Percentiles rank a stretch among this genome's conserved stretches.
Conservation (phyloP, 2,888 invertebrate genomes). For the Platycheirus albimanus region DNA sequence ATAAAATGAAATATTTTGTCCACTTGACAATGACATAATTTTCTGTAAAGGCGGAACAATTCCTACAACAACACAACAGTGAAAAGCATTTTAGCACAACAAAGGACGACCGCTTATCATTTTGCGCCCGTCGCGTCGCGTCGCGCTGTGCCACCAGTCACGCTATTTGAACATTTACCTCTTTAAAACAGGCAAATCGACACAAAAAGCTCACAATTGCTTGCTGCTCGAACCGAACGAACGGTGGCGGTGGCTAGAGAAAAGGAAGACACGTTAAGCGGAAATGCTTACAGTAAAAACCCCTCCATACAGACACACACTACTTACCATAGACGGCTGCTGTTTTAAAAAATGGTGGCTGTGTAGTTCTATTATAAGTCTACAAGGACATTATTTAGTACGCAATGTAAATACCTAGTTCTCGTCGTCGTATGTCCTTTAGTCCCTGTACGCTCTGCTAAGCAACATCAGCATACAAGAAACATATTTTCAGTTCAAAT, state of each 20-base stretch:
- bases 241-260: background rate
- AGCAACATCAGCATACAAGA: slow-evolving; percentile 34
- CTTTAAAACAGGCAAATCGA: slow-evolving; percentile 3
- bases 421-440: slow-evolving; percentile 23
- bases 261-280: slow-evolving; percentile 6
- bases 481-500: slow-evolving; percentile 25
- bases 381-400: slow-evolving; percentile 39
- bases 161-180: slow-evolving; percentile 36
- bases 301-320: too few relatives aligned
- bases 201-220: slow-evolving; percentile 12
- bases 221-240: background rate
- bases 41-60: background rate
- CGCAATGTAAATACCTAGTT: slow-evolving; percentile 37
- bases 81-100: background rate
- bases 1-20: slow-evolving; percentile 46
- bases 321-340: too few relatives aligned
- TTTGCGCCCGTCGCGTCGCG: too few relatives aligned
- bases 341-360: background rate
- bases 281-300: slow-evolving; percentile 9
- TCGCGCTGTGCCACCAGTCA: background rate
- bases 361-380: background rate
- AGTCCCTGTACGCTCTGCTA: slow-evolving; percentile 18
- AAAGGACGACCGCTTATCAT: slow-evolving; percentile 5
- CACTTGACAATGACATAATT: slow-evolving; percentile 34
- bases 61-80: background rate